Evolutionary conservation across 2,113 vertebrate genomes (phyloP), one percentile per base, ranked within the genome.

Genomic region (Miniopterus natalensis): DNA sequence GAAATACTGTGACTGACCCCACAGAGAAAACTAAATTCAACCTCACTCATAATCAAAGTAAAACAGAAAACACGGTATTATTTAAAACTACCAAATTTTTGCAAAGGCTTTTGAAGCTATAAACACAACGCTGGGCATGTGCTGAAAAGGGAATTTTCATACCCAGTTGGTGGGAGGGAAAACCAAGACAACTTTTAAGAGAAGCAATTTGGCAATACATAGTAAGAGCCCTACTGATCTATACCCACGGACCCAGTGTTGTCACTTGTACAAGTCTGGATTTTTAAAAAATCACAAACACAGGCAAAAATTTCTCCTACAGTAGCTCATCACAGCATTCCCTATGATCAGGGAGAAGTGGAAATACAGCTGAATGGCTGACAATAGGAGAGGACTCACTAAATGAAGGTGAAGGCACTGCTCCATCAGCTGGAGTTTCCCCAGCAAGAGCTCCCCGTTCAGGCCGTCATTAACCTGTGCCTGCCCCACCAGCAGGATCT

Each of bases 281-380:
- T 47, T 92, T 31, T 3, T 51, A 93, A 25, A 59, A 92, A 65
- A 63, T 75, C 70, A 53, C 84, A 90, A 91, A 88, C 4, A n/a
- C 8, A 27, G 81, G 55, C 51, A 78, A 81, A 86, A 10, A 42
- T 53, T 45, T 80, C 31, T 84, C 23, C 61, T 40, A 6, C 0
- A 11, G 15, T 1, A 68, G 47, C 36, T 88, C 66, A 42, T 42
- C n/a, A 45, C 3, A 13, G 53, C 21, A 21, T 27, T 17, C 3
- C 66, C 27, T n/a, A 25, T 0, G 31, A 92, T 40, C 10, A 47
- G 36, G 49, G 47, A 80, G 65, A 49, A 36, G 4, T 6, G 5
- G 45, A 27, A 77, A 84, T 42, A 15, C 31, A 57, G 42, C 36
- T 10, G 3, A 55, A 27, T 7, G 8, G 12, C 27, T 70, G 63